These are phyloP conservation scores for Camelus dromedarius DNA, from an alignment of 2,113 vertebrate genomes.

Conservation along the genomic window DNA sequence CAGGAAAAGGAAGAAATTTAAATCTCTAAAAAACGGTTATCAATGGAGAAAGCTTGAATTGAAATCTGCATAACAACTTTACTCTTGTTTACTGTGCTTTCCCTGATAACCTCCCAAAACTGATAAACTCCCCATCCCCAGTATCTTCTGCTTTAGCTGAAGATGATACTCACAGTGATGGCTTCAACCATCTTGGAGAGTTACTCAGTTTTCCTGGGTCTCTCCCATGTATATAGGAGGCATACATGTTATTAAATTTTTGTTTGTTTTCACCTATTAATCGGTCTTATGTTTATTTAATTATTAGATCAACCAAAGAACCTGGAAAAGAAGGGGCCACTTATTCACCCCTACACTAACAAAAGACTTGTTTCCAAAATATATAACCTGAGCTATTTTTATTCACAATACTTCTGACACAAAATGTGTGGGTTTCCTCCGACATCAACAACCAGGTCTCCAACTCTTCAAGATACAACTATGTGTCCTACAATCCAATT, in stretches of 20 bases:
- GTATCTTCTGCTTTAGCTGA: neutral
- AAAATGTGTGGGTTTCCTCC: neutral
- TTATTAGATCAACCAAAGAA: no score
- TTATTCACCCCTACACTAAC: neutral
- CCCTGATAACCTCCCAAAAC: neutral
- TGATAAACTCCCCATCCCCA: neutral
- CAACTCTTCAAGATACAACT: neutral
- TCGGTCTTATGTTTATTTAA: neutral
- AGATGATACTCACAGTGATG: neutral
- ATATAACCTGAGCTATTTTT: neutral
- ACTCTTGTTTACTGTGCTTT: neutral
- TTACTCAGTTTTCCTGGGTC: neutral
- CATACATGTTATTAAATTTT: neutral
- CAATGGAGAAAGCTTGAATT: neutral
- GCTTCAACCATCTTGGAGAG: neutral
- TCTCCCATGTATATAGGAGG: neutral
- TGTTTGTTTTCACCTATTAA: neutral
- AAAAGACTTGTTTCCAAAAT: conserved; percentile 34
- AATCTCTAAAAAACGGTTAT: neutral
- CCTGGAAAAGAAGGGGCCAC: no score
- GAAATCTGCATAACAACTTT: neutral
- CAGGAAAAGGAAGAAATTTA: neutral
- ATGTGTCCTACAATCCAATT: neutral
- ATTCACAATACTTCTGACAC: neutral
- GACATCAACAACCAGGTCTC: neutral